Evolutionary conservation across 1,140 invertebrate species (phyloP).

Genomic region (Oreohelix idahoensis): DNA sequence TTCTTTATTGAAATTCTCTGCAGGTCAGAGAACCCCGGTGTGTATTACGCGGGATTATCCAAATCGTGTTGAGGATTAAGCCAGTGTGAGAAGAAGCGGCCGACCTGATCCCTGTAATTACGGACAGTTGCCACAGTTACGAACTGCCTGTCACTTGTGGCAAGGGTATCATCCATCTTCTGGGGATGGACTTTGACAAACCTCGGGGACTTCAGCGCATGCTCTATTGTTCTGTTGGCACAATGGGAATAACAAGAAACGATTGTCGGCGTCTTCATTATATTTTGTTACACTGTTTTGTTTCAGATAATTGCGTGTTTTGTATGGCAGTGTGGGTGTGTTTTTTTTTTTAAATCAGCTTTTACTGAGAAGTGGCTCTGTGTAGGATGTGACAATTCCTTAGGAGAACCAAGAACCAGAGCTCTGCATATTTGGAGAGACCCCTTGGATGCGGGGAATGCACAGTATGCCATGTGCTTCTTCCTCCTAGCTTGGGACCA

Average conservation of each 20-base stretch:
- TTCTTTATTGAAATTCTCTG: neutral
- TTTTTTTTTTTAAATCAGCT: too few species aligned
- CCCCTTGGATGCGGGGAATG: too few species aligned
- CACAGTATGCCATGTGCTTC: too few species aligned
- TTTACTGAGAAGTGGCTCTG: too few species aligned
- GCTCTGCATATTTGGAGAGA: too few species aligned
- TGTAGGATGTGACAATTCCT: too few species aligned
- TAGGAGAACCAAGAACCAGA: too few species aligned
- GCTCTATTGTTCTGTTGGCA: neutral
- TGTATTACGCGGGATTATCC: constrained; percentile 7
- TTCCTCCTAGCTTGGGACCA: too few species aligned
- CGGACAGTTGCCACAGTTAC: neutral
- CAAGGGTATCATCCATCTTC: neutral
- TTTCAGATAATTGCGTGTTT: too few species aligned
- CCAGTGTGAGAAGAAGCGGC: neutral
- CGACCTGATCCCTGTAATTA: neutral
- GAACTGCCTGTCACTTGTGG: constrained; percentile 1
- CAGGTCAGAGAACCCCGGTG: neutral
- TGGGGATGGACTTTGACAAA: neutral
- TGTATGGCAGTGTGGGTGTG: too few species aligned
- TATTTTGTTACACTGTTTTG: too few species aligned
- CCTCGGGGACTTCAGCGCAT: neutral
- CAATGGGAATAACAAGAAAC: neutral
- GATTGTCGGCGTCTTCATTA: too few species aligned
- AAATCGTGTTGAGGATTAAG: constrained; percentile 3